Percentiles rank a stretch among this genome's conserved stretches.
phyloP scores from a whole-genome alignment of 2,797 vertebrate genomes.

The Paramormyrops hopkinsi region DNA sequence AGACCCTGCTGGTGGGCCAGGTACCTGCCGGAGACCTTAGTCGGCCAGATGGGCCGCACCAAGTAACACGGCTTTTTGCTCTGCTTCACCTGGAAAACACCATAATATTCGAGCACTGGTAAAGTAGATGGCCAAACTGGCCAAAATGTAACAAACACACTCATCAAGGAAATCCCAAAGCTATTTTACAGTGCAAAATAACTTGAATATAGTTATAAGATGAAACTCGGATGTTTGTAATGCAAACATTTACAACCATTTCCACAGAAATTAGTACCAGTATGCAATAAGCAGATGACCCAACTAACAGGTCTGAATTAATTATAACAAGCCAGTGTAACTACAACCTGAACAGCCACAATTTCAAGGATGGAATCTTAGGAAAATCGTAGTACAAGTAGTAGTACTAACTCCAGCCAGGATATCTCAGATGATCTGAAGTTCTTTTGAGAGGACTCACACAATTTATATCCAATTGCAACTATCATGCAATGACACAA shows the following conservation, averaged over 20 bases:
- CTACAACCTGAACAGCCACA: background rate
- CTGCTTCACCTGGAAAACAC: slow-evolving; percentile 39
- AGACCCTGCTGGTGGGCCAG: slow-evolving; percentile 77
- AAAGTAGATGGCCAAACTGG: background rate
- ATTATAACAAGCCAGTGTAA: background rate
- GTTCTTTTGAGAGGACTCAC: background rate
- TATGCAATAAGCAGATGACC: background rate
- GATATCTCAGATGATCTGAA: background rate
- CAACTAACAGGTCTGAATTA: background rate
- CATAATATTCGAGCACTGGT: background rate
- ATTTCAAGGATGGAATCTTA: background rate
- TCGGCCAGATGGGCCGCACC: slow-evolving; percentile 71
- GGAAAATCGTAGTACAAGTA: background rate
- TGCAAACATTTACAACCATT: background rate
- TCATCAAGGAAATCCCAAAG: background rate
- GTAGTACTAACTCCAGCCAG: background rate
- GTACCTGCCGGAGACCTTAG: slow-evolving; percentile 68
- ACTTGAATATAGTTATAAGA: background rate
- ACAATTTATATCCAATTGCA: background rate
- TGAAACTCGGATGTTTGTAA: background rate
- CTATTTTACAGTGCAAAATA: background rate
- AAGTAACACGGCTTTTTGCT: slow-evolving; percentile 61
- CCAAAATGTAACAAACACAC: background rate
- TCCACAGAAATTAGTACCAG: background rate
- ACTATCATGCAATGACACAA: background rate